phyloP scores from a whole-genome alignment of 2,113 vertebrate genomes.

The Pipra filicauda region DNA sequence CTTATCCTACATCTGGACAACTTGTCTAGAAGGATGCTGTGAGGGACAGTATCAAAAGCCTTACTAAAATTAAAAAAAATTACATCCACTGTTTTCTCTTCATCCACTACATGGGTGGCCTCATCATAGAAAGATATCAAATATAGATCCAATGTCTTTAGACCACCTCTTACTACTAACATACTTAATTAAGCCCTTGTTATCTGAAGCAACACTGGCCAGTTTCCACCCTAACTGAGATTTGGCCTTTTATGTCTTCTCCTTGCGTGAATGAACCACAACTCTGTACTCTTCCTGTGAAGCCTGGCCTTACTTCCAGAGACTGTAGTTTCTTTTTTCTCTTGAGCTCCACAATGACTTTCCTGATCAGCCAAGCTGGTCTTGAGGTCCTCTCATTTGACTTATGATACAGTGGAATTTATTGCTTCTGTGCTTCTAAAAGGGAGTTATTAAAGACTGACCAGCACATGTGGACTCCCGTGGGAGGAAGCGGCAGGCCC shows the following conservation, averaged over 20 bases:
- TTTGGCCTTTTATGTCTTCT: background rate
- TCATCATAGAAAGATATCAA: background rate
- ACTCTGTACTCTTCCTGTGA: background rate
- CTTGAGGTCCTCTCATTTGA: background rate
- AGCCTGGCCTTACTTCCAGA: background rate
- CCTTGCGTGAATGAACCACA: background rate
- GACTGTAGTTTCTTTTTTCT: background rate
- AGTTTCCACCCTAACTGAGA: background rate
- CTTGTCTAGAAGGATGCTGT: background rate
- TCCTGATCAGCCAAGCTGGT: background rate
- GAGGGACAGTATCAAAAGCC: background rate
- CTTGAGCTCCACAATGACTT: background rate
- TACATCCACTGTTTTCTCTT: rapidly evolving
- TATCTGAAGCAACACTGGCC: background rate
- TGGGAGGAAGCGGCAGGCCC: too few relatives aligned
- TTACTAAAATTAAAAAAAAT: background rate
- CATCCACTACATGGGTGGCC: background rate
- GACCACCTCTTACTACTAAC: background rate
- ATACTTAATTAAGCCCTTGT: background rate
- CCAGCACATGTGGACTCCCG: background rate
- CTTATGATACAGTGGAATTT: background rate
- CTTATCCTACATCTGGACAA: background rate
- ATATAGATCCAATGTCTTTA: background rate
- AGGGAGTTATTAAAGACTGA: background rate
- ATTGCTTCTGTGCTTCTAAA: background rate